Evolutionary conservation across 2,888 invertebrate genomes (phyloP), one percentile per base, ranked within the genome.

Genomic region (Eueremaeus valkanovi): DNA sequence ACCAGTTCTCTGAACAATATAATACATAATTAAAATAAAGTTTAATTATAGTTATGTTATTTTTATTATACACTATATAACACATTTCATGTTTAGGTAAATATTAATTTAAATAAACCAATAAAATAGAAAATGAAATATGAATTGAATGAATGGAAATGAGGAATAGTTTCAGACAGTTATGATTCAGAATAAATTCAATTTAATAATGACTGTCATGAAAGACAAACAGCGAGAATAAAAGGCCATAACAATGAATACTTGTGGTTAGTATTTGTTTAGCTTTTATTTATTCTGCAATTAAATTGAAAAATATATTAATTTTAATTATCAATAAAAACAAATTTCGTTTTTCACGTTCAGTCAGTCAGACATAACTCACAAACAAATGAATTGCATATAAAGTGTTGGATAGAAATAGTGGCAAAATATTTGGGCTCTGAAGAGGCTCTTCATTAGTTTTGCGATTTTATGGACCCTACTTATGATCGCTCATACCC

Each of bases 321-420:
- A 24, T 24, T 27, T n/a, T n/a, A n/a, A n/a, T n/a, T n/a, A n/a
- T n/a, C n/a, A 55, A 55, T 55, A 11, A 27, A 55, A 2, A 8
- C 3, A 33, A 55, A 61, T 16, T 33, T 33, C n/a, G n/a, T 36
- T 68, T 68, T 68, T 68, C 24, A 42, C 24, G 40, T 68, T n/a
- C 68, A 40, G 11, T 68, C 24, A 68, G 68, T 63, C 40, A 24
- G 13, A 33, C 24, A 21, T 24, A 33, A 40, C 40, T 61, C 31
- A 1, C 31, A 5, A 11, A 63, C 68, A 68, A 68, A 40, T 68
- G 68, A 68, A 68, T 68, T 68, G 40, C 31, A 8, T 5, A 21
- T 11, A 68, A 68, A 68, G 68, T 68, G 68, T 68, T 40, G 68
- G 68, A 68, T 68, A 27, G 40, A 40, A 40, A n/a, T 61, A 33